These are phyloP conservation scores for Anthopleura sola DNA, from an alignment of 64 coral and sea anemone species.

Conservation along the genomic window DNA sequence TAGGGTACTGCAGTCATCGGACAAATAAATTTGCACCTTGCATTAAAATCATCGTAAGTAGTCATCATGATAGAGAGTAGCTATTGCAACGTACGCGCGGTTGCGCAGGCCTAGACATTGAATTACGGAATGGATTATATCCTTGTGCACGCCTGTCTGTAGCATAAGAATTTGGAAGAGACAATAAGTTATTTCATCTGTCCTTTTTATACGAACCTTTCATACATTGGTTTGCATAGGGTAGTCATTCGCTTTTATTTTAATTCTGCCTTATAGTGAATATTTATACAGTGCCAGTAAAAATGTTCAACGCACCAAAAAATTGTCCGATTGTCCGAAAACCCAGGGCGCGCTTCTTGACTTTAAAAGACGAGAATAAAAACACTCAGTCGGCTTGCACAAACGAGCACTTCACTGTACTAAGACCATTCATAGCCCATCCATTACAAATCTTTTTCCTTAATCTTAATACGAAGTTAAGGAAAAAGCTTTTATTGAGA, in stretches of 20 bases:
- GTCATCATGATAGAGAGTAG: not conserved
- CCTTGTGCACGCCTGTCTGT: not conserved
- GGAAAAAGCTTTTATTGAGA: not conserved
- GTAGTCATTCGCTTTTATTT: too few species aligned
- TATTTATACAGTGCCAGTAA: too few species aligned
- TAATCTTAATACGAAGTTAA: not conserved
- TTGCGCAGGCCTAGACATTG: too few species aligned
- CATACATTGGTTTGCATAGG: too few species aligned
- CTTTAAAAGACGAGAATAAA: not conserved
- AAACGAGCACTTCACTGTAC: not conserved
- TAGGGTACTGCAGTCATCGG: constrained; percentile 65
- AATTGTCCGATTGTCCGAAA: too few species aligned
- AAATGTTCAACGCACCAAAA: too few species aligned
- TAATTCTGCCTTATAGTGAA: too few species aligned
- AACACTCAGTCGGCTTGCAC: not conserved
- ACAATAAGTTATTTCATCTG: too few species aligned
- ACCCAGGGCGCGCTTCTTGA: not conserved
- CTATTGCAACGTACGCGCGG: not conserved
- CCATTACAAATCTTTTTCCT: not conserved
- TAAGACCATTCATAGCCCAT: not conserved
- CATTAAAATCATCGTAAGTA: constrained; percentile 81
- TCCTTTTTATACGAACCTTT: too few species aligned
- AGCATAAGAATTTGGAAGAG: too few species aligned
- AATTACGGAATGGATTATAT: too few species aligned
- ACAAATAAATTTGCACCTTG: constrained; percentile 60